Base-by-base conservation (phyloP, 2,888 invertebrate genomes). In the Archaeoteleia sp. region DNA sequence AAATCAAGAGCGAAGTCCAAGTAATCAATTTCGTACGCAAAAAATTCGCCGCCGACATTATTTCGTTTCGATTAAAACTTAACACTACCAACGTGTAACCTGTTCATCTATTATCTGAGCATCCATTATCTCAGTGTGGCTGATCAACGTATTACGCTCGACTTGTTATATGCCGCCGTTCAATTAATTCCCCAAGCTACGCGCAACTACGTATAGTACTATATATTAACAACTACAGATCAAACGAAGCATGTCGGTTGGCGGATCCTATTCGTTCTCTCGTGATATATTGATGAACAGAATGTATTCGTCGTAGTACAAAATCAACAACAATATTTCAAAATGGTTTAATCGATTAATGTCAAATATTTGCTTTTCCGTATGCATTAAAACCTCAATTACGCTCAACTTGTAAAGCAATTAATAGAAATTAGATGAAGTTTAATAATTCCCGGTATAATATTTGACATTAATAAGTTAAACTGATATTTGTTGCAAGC, bases 241-340 rank as follows among this genome's bases (percentile, higher is more conserved):
- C 57, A 70, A 73, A 66, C 73, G 66, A 67, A 71, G 61, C 73
- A 68, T 70, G 66, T 73, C 73, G 65, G 43, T 57, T 68, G 69
- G 70, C 70, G 69, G 73, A 69, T 54, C 54, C 57, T 61, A 61
- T 67, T 67, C n/a, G n/a, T 58, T 25, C 30, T 53, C 48, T 48
- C 34, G 57, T 13, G 51, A 61, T 53, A 46, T 53, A 58, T 57
- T 35, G 61, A 13, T 20, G 5, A 1, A 23, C 43, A 12, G 27
- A 45, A 51, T 17, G n/a, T 48, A 20, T 32, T 39, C 32, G 53
- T 62, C 40, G 54, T 62, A 25, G 6, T 62, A 34, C 53, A 27
- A 39, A 45, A 23, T 62, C 17, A 40, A 61, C 45, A 29, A 32
- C 45, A n/a, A n/a, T 51, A 45, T 51, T 37, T 43, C 45, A 35